Base-by-base conservation (phyloP, 2,797 vertebrate species). In the Hyperoplus lanceolatus region DNA sequence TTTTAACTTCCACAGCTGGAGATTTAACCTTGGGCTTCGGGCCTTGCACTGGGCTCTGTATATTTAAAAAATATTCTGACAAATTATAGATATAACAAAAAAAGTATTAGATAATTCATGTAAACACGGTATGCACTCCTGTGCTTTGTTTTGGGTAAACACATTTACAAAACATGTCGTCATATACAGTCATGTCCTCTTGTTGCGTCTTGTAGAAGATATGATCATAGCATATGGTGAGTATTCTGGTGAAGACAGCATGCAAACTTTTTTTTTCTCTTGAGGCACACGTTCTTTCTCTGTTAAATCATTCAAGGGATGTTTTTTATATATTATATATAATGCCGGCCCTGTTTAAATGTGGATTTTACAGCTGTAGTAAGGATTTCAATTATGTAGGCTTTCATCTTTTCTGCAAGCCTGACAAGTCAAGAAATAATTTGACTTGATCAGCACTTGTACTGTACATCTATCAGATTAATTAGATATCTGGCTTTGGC, bases 401-500 rank as follows among this genome's bases (percentile, higher is more conserved):
- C 66, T 51, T 56, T 80, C 8, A 70, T 64, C 50, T 65, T 74
- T 58, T 72, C 55, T 69, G 53, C 57, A 59, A 0, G 14, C 21
- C 62, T 69, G 46, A 77, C 50, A 58, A 16, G 29, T 29, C 62
- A 55, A 67, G 15, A 63, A 67, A 12, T 43, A 0, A 7, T 63
- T 66, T 62, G 1, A 18, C 59, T 73, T 56, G 50, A 73, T 83
- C 71, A 74, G 64, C 70, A 80, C 45, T 56, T 58, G 21, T 36
- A 50, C 61, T 58, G 21, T 36, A 50, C 61, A 70, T 73, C 64
- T 29, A 3, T 59, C 45, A 29, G 13, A 74, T 73, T 62, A 16
- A 63, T 82, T 67, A 50, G 29, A 72, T 48, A 42, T 75, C 12
- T 41, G 39, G 7, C 21, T 50, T 71, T 54, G 12, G 10, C 11